Conservation (phyloP, 2,888 invertebrate genomes). For the Leptinotarsa juncta region DNA sequence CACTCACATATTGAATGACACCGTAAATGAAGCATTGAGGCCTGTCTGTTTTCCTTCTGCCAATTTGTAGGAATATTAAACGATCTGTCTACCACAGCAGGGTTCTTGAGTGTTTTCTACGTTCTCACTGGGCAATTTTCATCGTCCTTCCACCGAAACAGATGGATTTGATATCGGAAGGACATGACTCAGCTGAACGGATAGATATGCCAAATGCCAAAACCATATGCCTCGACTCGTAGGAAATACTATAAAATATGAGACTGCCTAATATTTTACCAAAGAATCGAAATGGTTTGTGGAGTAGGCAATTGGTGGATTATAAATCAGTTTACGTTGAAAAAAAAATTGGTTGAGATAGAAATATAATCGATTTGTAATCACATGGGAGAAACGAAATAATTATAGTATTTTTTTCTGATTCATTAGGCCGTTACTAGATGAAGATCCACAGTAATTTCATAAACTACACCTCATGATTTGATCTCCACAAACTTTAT, state of each 20-base stretch:
- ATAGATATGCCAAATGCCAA: constrained; percentile 3
- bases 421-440: too few relatives aligned
- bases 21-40: background rate
- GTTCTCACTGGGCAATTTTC: constrained; percentile 1
- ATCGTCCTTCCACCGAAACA: background rate
- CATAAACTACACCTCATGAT: too few relatives aligned
- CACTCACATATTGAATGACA: background rate
- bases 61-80: constrained; percentile 1
- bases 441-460: too few relatives aligned
- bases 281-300: too few relatives aligned
- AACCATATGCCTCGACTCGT: background rate
- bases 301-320: too few relatives aligned
- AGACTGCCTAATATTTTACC: background rate
- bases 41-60: background rate
- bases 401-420: too few relatives aligned
- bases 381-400: too few relatives aligned
- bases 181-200: constrained; percentile 1
- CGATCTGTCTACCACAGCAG: constrained; percentile 1
- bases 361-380: too few relatives aligned
- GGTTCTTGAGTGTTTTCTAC: background rate
- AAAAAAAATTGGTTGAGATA: too few relatives aligned
- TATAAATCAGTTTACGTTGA: too few relatives aligned
- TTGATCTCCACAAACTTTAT: too few relatives aligned
- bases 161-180: background rate
- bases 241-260: background rate